Percentiles rank a stretch among this genome's conserved stretches.
These are phyloP conservation scores for Dryadula phaetusa DNA, from an alignment of 2,888 invertebrate species.

Conservation along the genomic window DNA sequence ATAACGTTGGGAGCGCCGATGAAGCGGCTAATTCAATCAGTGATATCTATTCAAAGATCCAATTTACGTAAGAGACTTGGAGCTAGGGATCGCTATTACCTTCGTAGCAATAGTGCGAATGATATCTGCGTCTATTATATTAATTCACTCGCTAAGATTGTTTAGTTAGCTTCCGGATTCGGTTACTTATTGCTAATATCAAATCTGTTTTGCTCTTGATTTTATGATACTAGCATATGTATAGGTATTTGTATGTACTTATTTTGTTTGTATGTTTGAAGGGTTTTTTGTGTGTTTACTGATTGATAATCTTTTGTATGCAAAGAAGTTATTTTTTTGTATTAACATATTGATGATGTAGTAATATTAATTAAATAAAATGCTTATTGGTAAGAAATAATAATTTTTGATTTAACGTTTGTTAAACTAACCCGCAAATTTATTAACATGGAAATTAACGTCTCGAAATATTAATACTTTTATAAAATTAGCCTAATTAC, in stretches of 20 bases:
- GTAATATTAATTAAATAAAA: too few species aligned
- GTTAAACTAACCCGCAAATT: too few species aligned
- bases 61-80: slow-evolving; percentile 73
- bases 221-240: neutral
- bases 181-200: slow-evolving; percentile 13
- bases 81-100: slow-evolving; percentile 51
- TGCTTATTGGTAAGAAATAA: too few species aligned
- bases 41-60: slow-evolving; percentile 75
- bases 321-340: too few species aligned
- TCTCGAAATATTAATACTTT: too few species aligned
- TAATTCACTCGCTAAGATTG: slow-evolving; percentile 35
- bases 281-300: too few species aligned
- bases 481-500: too few species aligned
- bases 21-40: slow-evolving; percentile 77
- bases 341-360: too few species aligned
- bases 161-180: slow-evolving; percentile 29
- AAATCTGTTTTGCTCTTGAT: neutral
- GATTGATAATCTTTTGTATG: too few species aligned
- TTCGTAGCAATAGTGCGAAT: slow-evolving; percentile 36
- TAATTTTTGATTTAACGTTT: too few species aligned
- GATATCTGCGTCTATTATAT: slow-evolving; percentile 28
- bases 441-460: too few species aligned
- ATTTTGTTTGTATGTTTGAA: too few species aligned
- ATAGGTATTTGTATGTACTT: neutral
- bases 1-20: slow-evolving; percentile 55